Base-by-base conservation (phyloP, 1,140 invertebrate species). In the Hirudo medicinalis region DNA sequence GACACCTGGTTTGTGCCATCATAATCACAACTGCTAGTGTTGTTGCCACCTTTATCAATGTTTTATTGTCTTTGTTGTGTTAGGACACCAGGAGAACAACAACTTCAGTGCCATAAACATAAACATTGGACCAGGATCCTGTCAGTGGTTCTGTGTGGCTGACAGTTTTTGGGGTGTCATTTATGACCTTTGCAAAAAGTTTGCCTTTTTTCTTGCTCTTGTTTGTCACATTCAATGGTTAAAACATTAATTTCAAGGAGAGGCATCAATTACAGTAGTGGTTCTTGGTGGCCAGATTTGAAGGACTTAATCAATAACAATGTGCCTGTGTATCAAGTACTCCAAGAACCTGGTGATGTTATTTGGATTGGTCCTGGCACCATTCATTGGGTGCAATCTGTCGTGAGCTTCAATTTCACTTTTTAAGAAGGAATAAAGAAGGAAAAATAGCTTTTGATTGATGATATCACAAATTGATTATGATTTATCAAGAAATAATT, bases 71-170 rank as follows among this genome's bases (percentile, higher is more conserved):
- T 49, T 71, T 29, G 36, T 70, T 36, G 69, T 49, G 75, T 27
- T 70, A 79, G 82, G 94, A 11, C 96, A 99, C 84, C 94, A 98
- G 81, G 96, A 99, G 81, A 99, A 99, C 81, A 98, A 98, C 80
- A 97, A 96, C 80, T 98, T 98, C 81, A 98, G 95, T 82, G 95
- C 93, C 22, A 92, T 99, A 73, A 99, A 99, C 79, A 94, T 99
- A 67, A 99, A 99, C 81, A 98, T 99, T 79, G 97, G 96, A 0
- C 97, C 97, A n/a, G 96, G 96, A n/a, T 95, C 99, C 82, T 99
- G 95, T 83, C 96, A 99, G 77, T 88, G 87, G 87, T 99, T 99
- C 83, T 94, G 90, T 67, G 93, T 97, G 43, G 92, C 95, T 19
- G 93, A 98, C 80, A 89, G 92, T 19, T 98, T 98, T 82, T 99